Evolutionary conservation across 2,797 vertebrate genomes (phyloP).

Genomic region (Enteromius treurensis): DNA sequence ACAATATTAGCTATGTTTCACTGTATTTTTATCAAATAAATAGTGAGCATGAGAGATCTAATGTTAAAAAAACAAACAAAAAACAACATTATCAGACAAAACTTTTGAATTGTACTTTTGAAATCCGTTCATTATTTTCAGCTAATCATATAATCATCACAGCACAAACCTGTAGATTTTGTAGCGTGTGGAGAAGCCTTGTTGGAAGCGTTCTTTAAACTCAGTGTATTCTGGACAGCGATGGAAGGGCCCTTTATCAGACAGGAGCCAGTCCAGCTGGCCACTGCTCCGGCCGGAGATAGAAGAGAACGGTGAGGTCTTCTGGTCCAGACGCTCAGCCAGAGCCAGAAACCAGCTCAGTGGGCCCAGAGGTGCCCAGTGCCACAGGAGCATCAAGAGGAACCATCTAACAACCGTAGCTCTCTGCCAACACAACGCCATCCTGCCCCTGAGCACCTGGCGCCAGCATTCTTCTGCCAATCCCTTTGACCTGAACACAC

Average conservation of each 20-base stretch:
- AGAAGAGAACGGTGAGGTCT: conserved; percentile 74
- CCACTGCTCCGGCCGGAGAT: conserved; percentile 72
- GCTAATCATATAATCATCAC: background rate
- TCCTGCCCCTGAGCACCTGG: conserved; percentile 88
- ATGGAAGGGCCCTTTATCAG: conserved; percentile 95
- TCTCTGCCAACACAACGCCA: conserved; percentile 88
- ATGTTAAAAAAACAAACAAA: background rate
- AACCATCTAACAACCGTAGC: conserved; percentile 84
- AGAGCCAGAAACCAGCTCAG: conserved; percentile 74
- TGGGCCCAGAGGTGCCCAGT: conserved; percentile 81
- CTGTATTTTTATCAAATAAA: background rate
- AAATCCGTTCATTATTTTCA: background rate
- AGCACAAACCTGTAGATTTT: conserved; percentile 94
- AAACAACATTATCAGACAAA: background rate
- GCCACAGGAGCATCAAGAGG: conserved; percentile 85
- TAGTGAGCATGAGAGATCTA: background rate
- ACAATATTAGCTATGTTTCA: background rate
- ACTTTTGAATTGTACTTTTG: background rate
- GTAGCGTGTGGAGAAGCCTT: conserved; percentile 97
- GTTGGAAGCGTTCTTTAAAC: conserved; percentile 93
- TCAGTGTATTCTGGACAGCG: conserved; percentile 92
- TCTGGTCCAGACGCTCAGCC: conserved; percentile 78
- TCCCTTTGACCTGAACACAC: conserved; percentile 72
- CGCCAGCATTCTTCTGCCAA: conserved; percentile 95
- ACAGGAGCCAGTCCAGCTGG: conserved; percentile 95